Conservation (phyloP, 2,888 invertebrate species). For the Shargacucullia verbasci region DNA sequence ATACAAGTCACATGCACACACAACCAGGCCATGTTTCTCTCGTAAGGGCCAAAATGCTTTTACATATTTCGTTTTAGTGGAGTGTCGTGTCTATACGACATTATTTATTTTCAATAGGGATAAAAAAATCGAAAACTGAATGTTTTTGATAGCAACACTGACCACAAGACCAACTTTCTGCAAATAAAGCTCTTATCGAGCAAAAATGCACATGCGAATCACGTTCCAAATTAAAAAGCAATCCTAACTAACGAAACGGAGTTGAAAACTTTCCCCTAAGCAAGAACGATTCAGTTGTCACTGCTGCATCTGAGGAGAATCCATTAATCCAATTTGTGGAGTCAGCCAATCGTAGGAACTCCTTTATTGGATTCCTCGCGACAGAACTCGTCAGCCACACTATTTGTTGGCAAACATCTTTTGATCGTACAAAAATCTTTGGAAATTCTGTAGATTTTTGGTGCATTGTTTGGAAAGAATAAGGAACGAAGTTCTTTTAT, state of each 20-base stretch:
- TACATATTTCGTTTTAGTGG: too few relatives aligned
- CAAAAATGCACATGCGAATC: conserved; percentile 43
- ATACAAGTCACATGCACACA: too few relatives aligned
- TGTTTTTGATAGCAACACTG: too few relatives aligned
- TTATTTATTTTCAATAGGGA: too few relatives aligned
- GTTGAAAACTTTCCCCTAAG: conserved; percentile 51
- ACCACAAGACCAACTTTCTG: conserved; percentile 13
- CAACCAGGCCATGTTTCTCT: too few relatives aligned
- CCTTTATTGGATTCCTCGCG: conserved; percentile 62
- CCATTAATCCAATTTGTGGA: conserved; percentile 73
- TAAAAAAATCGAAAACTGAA: too few relatives aligned
- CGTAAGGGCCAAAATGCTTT: too few relatives aligned
- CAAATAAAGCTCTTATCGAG: conserved; percentile 19
- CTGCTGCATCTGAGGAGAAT: conserved; percentile 62
- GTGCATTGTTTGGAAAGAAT: conserved; percentile 12
- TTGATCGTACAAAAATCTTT: conserved; percentile 47
- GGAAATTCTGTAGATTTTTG: conserved; percentile 18
- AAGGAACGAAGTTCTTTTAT: background rate
- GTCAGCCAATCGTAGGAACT: conserved; percentile 62
- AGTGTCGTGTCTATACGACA: too few relatives aligned
- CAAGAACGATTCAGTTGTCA: conserved; percentile 54
- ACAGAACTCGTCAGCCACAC: conserved; percentile 53
- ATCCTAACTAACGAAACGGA: conserved; percentile 47
- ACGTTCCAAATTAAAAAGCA: conserved; percentile 50
- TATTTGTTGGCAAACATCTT: conserved; percentile 53